A percentile compares a stretch with the other conserved stretches of the same genome.
Evolutionary conservation across 2,888 invertebrate species (phyloP).

Genomic region (Rhamphomyia laevipes): DNA sequence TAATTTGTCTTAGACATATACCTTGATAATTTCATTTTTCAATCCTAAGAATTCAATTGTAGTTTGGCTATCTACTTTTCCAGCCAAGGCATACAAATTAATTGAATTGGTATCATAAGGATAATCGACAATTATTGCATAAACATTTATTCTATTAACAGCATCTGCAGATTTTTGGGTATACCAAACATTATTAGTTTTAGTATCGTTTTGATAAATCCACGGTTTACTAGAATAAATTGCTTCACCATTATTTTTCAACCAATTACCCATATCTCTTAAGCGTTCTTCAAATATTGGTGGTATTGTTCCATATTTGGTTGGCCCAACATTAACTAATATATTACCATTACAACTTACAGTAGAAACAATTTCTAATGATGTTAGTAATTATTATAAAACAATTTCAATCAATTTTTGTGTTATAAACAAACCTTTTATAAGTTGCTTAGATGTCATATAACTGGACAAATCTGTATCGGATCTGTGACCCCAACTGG

Average conservation of each 20-base stretch:
- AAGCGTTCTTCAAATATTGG: conserved; percentile 82
- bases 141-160: conserved; percentile 39
- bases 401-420: no score
- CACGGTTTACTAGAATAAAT: conserved; percentile 72
- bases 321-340: conserved; percentile 68
- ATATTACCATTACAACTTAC: conserved; percentile 71
- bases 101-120: conserved; percentile 45
- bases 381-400: no score
- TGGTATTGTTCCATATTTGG: conserved; percentile 73
- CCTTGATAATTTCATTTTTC: conserved; percentile 14
- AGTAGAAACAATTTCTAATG: conserved; percentile 59
- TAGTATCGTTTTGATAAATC: conserved; percentile 68
- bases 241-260: conserved; percentile 74
- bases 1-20: conserved; percentile 25
- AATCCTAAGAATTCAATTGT: conserved; percentile 42
- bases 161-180: conserved; percentile 37
- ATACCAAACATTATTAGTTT: conserved; percentile 64
- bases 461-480: conserved; percentile 59
- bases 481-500: conserved; percentile 77
- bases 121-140: conserved; percentile 60
- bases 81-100: conserved; percentile 38
- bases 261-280: conserved; percentile 65
- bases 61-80: conserved; percentile 24
- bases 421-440: no score
- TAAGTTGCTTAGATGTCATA: conserved; percentile 52